These are phyloP conservation scores for Polietes domitor DNA, from an alignment of 2,888 invertebrate species.

Conservation along the genomic window DNA sequence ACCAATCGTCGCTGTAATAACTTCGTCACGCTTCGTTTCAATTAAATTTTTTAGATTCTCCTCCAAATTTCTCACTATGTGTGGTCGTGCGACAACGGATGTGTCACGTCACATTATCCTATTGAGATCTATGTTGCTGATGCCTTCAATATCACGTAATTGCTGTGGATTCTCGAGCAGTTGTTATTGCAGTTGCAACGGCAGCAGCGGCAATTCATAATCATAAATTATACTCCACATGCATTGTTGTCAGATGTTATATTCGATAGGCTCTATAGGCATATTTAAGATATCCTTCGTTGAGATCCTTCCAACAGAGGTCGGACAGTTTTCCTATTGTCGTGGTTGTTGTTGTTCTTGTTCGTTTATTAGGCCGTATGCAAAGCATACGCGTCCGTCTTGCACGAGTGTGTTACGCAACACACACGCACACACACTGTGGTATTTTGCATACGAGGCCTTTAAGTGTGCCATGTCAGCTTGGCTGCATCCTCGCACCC, in stretches of 20 bases:
- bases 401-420: constrained; percentile 36
- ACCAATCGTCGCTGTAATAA: neutral
- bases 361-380: constrained; percentile 58
- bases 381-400: constrained; percentile 45
- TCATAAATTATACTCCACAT: constrained; percentile 76
- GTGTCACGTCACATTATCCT: constrained; percentile 58
- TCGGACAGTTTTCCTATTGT: constrained; percentile 20
- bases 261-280: constrained; percentile 68
- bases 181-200: constrained; percentile 31
- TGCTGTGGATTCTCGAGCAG: no score
- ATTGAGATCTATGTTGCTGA: constrained; percentile 42
- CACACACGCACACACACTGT: neutral
- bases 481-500: constrained; percentile 40
- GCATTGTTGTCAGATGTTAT: no score
- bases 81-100: constrained; percentile 46
- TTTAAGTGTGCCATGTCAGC: constrained; percentile 7
- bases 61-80: no score
- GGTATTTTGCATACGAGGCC: constrained; percentile 37
- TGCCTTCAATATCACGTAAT: constrained; percentile 39
- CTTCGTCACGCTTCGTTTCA: neutral
- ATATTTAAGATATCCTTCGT: constrained; percentile 55
- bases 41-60: constrained; percentile 40
- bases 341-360: constrained; percentile 63
- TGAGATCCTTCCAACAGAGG: constrained; percentile 26
- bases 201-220: constrained; percentile 64